Percentiles rank a stretch among this genome's conserved stretches.
Conservation (phyloP, 2,797 vertebrate genomes). For the Scolopax rusticola region DNA sequence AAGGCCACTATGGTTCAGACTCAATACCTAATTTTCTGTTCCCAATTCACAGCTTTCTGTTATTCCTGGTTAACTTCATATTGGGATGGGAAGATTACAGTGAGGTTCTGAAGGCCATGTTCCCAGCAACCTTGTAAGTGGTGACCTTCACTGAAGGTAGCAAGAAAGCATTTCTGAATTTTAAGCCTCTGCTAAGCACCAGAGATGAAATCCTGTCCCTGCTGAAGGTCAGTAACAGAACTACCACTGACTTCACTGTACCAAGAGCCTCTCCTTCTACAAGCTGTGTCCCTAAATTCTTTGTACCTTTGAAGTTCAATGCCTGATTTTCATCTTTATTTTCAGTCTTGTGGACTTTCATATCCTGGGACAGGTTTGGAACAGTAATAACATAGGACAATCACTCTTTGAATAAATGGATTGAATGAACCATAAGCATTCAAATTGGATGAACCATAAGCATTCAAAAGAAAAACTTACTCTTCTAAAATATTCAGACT, state of each 20-base stretch:
- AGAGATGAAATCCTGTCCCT: background rate
- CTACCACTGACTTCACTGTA: background rate
- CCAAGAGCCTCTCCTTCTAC: background rate
- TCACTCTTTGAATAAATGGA: background rate
- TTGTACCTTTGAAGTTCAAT: background rate
- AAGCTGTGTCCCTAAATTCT: background rate
- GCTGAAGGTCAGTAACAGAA: background rate
- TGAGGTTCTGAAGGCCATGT: background rate
- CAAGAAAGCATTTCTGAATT: background rate
- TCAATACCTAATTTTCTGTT: background rate
- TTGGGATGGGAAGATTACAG: background rate
- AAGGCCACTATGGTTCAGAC: background rate
- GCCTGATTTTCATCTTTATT: background rate
- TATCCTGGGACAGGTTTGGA: background rate
- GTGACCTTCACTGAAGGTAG: background rate
- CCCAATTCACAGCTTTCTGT: background rate
- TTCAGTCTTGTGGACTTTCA: background rate
- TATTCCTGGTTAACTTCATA: background rate
- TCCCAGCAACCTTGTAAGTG: background rate
- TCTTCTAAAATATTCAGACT: background rate
- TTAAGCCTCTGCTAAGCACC: background rate
- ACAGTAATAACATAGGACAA: background rate
- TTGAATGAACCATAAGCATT: background rate
- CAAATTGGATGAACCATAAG: background rate
- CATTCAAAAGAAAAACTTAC: background rate